phyloP scores from a whole-genome alignment of 2,888 invertebrate genomes.

The Cryptocephalus moraei region DNA sequence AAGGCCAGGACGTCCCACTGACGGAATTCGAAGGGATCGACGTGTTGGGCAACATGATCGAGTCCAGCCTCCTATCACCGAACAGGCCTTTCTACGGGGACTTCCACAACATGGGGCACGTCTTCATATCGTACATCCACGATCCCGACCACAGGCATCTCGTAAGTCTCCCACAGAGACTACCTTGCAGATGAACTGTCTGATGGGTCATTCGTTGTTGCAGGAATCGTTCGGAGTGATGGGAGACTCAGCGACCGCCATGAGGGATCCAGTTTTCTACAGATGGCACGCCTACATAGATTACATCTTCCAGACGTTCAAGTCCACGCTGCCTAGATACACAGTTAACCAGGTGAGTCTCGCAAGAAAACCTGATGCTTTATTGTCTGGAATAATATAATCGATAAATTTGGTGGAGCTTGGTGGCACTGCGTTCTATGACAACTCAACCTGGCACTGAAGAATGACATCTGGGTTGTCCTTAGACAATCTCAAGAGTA shows the following conservation, averaged over 20 bases:
- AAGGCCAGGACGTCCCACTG: slow-evolving; percentile 46
- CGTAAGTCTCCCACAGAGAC: slow-evolving; percentile 43
- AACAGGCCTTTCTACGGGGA: slow-evolving; percentile 67
- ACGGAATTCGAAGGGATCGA: slow-evolving; percentile 66
- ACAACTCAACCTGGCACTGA: no score
- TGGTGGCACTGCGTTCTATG: no score
- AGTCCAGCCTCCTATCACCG: slow-evolving; percentile 57
- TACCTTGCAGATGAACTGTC: no score
- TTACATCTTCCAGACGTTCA: slow-evolving; percentile 66
- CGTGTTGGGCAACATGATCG: slow-evolving; percentile 68
- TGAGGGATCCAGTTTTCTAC: slow-evolving; percentile 82
- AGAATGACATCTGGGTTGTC: no score
- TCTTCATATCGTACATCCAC: slow-evolving; percentile 64
- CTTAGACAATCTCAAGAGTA: no score
- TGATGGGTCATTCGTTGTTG: no score
- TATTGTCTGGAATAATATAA: no score
- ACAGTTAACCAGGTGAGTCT: slow-evolving; percentile 43
- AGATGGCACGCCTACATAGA: slow-evolving; percentile 76
- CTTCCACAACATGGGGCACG: slow-evolving; percentile 74
- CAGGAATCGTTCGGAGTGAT: slow-evolving; percentile 76
- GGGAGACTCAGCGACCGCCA: slow-evolving; percentile 75
- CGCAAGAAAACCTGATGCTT: no score
- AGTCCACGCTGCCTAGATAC: slow-evolving; percentile 60
- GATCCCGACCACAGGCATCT: slow-evolving; percentile 70
- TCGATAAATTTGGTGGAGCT: no score